Percentiles rank a stretch among this genome's conserved stretches.
phyloP scores from a whole-genome alignment of 2,888 invertebrate species.

The Poecilus cupreus region DNA sequence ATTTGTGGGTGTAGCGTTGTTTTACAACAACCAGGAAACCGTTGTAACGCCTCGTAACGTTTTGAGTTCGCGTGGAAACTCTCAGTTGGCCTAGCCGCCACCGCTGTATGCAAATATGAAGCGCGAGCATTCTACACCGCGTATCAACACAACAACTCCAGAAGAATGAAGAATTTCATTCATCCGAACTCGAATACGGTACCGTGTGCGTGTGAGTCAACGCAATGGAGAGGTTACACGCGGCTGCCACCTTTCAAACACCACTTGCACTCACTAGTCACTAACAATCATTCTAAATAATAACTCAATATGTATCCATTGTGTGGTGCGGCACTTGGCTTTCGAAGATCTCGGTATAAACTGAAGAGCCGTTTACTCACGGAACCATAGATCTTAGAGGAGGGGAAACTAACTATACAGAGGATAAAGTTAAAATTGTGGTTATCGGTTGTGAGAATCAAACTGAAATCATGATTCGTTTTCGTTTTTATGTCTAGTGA shows the following conservation, averaged over 20 bases:
- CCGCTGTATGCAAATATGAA: conserved; percentile 12
- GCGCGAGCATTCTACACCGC: conserved; percentile 1
- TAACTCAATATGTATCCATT: too few species aligned
- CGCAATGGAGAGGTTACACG: not conserved
- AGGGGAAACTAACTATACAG: too few species aligned
- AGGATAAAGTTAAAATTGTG: too few species aligned
- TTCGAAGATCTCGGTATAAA: too few species aligned
- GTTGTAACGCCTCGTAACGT: not conserved
- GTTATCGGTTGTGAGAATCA: too few species aligned
- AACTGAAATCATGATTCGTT: too few species aligned
- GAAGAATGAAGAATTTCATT: conserved; percentile 16
- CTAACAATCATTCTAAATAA: too few species aligned
- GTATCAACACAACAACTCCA: not conserved
- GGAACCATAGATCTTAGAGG: too few species aligned
- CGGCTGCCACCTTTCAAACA: not conserved
- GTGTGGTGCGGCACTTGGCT: too few species aligned
- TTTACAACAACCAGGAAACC: not conserved
- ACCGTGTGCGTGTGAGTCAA: conserved; percentile 33
- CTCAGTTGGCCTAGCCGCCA: not conserved
- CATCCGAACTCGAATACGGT: not conserved
- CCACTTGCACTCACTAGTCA: not conserved
- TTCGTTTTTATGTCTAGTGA: too few species aligned
- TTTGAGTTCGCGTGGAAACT: conserved; percentile 7
- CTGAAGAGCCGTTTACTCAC: too few species aligned
- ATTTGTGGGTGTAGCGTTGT: not conserved